Base-by-base conservation (phyloP, 2,797 vertebrate species). In the Danio kyathit region DNA sequence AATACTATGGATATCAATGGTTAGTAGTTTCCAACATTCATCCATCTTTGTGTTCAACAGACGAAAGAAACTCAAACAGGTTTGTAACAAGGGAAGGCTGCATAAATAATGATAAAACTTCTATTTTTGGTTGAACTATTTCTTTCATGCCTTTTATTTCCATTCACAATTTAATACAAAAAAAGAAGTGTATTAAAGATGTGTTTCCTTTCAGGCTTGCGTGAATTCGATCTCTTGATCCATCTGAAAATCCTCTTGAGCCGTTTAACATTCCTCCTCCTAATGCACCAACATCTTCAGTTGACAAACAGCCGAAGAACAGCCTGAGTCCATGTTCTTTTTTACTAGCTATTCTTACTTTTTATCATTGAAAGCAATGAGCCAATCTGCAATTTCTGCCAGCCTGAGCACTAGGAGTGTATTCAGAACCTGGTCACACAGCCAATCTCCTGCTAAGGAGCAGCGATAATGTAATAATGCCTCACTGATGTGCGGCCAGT, bases 331-430 rank as follows among this genome's bases (percentile, higher is more conserved):
- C 93, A 87, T 90, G 90, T 92, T 93, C 92, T 91, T 91, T 29
- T 92, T 93, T 91, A 91, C 93, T 95, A 92, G 93, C 93, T 94
- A 94, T 95, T 96, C 90, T 93, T 93, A 95, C 95, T 93, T 96
- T 96, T 96, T 94, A 95, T 96, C 94, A 95, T 96, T 95, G 93
- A 95, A 96, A 94, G 94, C 95, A 97, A 97, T 97, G 96, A 98
- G 95, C 95, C 96, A 93, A 90, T 92, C 91, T 93, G 93, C 94
- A 95, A 96, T 97, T 97, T 95, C 95, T 93, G 93, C 94, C 95
- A 94, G 94, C 93, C 89, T 91, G 93, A 93, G 91, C 92, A 93
- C 95, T 96, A 94, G 95, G 94, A 95, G 95, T 95, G 95, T 95
- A 94, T 95, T 95, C 94, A 93, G 94, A 94, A 94, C 94, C 94